Percentiles rank a stretch among this genome's conserved stretches.
phyloP scores from a whole-genome alignment of 2,797 vertebrate genomes.

The Tenualosa thibaudeaui region DNA sequence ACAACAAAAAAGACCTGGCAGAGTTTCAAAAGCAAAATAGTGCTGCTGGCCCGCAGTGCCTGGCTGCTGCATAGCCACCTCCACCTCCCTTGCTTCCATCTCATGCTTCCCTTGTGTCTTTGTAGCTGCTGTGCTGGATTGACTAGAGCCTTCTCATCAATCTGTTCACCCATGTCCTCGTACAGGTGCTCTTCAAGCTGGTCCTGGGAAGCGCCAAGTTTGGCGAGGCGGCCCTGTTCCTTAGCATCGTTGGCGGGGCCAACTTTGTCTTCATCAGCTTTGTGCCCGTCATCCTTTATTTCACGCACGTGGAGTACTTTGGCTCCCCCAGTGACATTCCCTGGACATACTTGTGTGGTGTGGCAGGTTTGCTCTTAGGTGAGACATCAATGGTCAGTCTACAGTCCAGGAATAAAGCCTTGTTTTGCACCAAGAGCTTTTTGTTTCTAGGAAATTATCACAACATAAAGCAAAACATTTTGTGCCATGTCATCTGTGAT shows the following conservation, averaged over 20 bases:
- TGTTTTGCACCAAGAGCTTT: too few relatives aligned
- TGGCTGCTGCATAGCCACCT: not conserved
- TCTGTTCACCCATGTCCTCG: conserved; percentile 26
- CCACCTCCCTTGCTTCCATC: not conserved
- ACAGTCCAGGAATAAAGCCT: too few relatives aligned
- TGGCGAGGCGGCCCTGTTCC: conserved; percentile 94
- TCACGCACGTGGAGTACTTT: conserved; percentile 93
- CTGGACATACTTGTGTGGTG: conserved; percentile 91
- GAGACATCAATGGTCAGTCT: conserved; percentile 49
- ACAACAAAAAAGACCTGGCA: conserved; percentile 49
- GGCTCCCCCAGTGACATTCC: conserved; percentile 82
- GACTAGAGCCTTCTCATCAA: not conserved
- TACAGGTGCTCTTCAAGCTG: conserved; percentile 95
- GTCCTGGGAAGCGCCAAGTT: conserved; percentile 95
- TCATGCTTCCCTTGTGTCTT: not conserved
- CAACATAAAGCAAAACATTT: not conserved
- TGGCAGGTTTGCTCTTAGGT: conserved; percentile 90
- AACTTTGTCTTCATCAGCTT: conserved; percentile 90
- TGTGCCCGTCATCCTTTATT: conserved; percentile 91
- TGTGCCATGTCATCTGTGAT: not conserved
- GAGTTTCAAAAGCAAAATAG: conserved; percentile 48
- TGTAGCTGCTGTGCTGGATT: not conserved
- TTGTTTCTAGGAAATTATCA: too few relatives aligned
- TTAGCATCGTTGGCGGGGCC: conserved; percentile 88
- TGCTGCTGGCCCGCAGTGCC: not conserved